Base-by-base conservation (phyloP, 2,888 invertebrate genomes). In the Lycaena phlaeas region DNA sequence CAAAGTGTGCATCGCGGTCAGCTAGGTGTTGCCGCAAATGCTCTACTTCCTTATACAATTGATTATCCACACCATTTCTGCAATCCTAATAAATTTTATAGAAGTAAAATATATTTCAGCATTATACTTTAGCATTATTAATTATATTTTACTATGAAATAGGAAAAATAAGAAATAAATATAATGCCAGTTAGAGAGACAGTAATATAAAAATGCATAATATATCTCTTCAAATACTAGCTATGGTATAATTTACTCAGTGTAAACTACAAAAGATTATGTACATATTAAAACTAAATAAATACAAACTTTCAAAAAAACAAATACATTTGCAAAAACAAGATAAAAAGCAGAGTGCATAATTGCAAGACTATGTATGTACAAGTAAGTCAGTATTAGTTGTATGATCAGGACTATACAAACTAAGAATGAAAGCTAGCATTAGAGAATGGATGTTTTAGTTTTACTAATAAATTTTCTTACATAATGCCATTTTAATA, bases 41-140 rank as follows among this genome's bases (percentile, higher is more conserved):
- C 66, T 95, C 95, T 63, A 96, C 92, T 84, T 96, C 96, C 37
- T 90, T 92, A 58, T 92, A 93, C 54, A 95, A 86, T 73, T 94
- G 93, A 59, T 91, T 87, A 51, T 61, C 74, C 22, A 48, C 68
- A 53, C 61, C 74, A 45, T 69, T 70, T 49, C 72, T 63, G 65
- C 75, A 81, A 62, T 78, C 85, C 85, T 85, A 76, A 46, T 51
- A 61, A 68, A 61, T 56, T 60, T 62, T 22, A 38, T 40, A 36
- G 57, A 69, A 68, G 65, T 66, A 50, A 65, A 64, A 14, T 31
- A 66, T 59, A n/a, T n/a, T n/a, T n/a, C n/a, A n/a, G n/a, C n/a
- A n/a, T n/a, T n/a, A n/a, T n/a, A n/a, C n/a, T n/a, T n/a, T n/a
- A n/a, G n/a, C n/a, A n/a, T 56, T 49, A 48, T 53, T 57, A n/a